These are phyloP conservation scores for Pterostichus niger DNA, from an alignment of 2,888 invertebrate species.

Conservation along the genomic window DNA sequence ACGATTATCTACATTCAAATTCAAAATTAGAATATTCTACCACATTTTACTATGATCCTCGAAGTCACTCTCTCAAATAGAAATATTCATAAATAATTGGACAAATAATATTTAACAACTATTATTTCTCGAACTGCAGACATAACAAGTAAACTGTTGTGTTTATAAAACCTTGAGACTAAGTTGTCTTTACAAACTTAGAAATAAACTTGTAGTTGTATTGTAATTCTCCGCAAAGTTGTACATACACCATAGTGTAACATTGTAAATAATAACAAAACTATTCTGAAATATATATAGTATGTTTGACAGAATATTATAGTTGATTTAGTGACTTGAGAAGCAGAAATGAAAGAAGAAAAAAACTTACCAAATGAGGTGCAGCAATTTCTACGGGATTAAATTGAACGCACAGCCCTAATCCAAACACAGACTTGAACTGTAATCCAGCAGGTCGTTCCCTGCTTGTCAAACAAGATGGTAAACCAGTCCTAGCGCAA, in stretches of 20 bases:
- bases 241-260: neutral
- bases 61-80: slow-evolving; percentile 32
- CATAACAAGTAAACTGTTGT: slow-evolving; percentile 47
- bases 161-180: slow-evolving; percentile 32
- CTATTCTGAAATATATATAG: neutral
- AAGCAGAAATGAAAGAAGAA: neutral
- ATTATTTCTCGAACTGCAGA: slow-evolving; percentile 19
- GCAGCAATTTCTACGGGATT: slow-evolving; percentile 79
- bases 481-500: slow-evolving; percentile 83
- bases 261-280: slow-evolving; percentile 34
- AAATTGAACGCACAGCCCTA: slow-evolving; percentile 82
- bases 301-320: neutral
- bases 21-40: slow-evolving; percentile 22
- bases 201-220: slow-evolving; percentile 19
- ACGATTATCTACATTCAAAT: slow-evolving; percentile 74
- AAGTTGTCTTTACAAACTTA: slow-evolving; percentile 41
- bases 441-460: slow-evolving; percentile 73
- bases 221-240: neutral
- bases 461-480: slow-evolving; percentile 78
- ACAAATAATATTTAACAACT: slow-evolving; percentile 46
- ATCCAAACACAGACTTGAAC: slow-evolving; percentile 80
- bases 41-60: slow-evolving; percentile 15
- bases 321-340: neutral
- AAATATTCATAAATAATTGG: slow-evolving; percentile 20
- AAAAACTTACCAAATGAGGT: slow-evolving; percentile 79